Percentiles rank a stretch among this genome's conserved stretches.
Conservation (phyloP, 2,888 invertebrate species). For the Euplexia lucipara region DNA sequence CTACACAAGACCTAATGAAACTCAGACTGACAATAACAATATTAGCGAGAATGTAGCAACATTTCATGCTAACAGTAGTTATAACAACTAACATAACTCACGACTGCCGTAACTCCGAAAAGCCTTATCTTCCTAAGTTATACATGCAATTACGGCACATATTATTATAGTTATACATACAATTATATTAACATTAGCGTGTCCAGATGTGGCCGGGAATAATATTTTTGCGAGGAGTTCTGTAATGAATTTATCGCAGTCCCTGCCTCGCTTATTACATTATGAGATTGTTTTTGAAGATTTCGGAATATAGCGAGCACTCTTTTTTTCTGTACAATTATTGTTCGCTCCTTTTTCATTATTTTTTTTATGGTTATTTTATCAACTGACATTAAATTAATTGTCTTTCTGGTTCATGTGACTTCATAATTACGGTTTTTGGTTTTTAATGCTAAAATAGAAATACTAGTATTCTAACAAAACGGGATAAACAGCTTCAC, state of each 20-base stretch:
- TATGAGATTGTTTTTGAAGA: conserved; percentile 59
- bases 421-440: not conserved
- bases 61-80: conserved; percentile 53
- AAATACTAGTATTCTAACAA: not conserved
- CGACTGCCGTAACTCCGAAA: conserved; percentile 34
- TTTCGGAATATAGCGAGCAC: conserved; percentile 35
- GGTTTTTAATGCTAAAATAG: not conserved
- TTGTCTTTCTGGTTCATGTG: not conserved
- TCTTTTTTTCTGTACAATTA: conserved; percentile 31
- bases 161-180: conserved; percentile 60
- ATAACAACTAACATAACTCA: conserved; percentile 54
- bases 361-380: conserved; percentile 30
- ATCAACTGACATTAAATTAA: conserved; percentile 12
- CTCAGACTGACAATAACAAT: conserved; percentile 53
- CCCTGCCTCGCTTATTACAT: conserved; percentile 55
- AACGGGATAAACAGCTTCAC: conserved; percentile 13
- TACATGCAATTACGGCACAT: conserved; percentile 59
- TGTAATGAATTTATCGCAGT: conserved; percentile 78
- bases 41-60: conserved; percentile 46
- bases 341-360: conserved; percentile 17
- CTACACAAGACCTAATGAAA: conserved; percentile 53
- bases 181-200: conserved; percentile 66
- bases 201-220: conserved; percentile 73
- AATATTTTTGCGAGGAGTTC: conserved; percentile 77
- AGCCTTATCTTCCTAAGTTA: conserved; percentile 48